Evolutionary conservation across 2,797 vertebrate genomes (phyloP), one percentile per base, ranked within the genome.

Genomic region (Tamandua tetradactyla): DNA sequence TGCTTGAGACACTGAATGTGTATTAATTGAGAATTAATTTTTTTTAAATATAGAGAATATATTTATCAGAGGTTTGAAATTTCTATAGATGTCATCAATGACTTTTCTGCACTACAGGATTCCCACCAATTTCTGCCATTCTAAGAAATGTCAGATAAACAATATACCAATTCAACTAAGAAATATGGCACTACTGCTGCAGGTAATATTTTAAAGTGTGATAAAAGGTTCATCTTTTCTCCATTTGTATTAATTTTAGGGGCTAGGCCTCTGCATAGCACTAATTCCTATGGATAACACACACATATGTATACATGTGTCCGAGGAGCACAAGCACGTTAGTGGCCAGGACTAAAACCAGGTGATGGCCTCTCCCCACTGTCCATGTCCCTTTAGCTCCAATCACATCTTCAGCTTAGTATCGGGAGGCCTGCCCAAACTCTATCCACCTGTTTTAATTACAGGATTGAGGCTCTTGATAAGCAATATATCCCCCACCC

Each of bases 21-120:
- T 76, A 91, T 17, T 18, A 64, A 8, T 85, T 88, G 13, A 64
- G 13, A 92, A 74, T 3, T 55, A 62, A 11, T 72, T 42, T 49
- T 37, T 32, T 30, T 18, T 42, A 86, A 40, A 40, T 7, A 93
- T 0, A 93, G 27, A 2, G 42, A 18, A 69, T 13, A 88, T 80
- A 82, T 64, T 88, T 71, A 68, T 7, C 37, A 76, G 37, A 91
- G 20, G n/a, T 68, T 64, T 93, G n/a, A 82, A 83, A 85, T 69
- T 40, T 62, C 40, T 92, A 61, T 59, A 61, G 37, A 88, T 52
- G 15, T 42, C 27, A 80, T 30, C 89, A 42, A 11, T 47, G 71
- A 71, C 44, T 66, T 71, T 78, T 92, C 42, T 69, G 59, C 27
- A 17, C 66, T 80, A 42, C 37, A 88, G 66, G 81, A 72, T 52